Conservation (phyloP, 1,140 invertebrate species). For the Drosophila carrolli region DNA sequence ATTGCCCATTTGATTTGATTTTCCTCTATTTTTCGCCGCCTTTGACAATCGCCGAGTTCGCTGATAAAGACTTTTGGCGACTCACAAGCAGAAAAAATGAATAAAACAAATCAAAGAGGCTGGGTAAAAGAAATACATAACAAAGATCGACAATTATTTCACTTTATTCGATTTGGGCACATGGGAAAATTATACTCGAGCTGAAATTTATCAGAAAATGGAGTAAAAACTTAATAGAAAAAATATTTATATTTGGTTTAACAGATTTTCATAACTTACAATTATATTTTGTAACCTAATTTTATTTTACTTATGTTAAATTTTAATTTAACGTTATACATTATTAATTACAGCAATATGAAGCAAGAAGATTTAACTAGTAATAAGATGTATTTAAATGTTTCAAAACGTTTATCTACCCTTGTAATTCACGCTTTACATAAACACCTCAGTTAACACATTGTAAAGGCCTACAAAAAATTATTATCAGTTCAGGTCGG, state of each 20-base stretch:
- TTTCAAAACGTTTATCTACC: too few species aligned
- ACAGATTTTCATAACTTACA: too few species aligned
- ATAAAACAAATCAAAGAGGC: background rate
- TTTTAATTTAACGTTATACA: too few species aligned
- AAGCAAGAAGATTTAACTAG: too few species aligned
- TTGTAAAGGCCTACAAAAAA: background rate
- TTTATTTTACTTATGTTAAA: too few species aligned
- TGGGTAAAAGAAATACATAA: conserved; percentile 30
- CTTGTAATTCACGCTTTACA: background rate
- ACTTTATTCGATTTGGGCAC: conserved; percentile 30
- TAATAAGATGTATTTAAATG: too few species aligned
- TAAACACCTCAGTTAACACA: background rate
- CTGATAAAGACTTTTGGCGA: conserved; percentile 35
- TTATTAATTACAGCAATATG: too few species aligned
- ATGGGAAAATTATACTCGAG: conserved; percentile 39
- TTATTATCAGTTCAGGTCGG: background rate
- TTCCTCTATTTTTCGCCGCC: conserved; percentile 48
- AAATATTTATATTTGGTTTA: too few species aligned
- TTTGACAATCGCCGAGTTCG: conserved; percentile 47
- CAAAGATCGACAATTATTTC: conserved; percentile 55
- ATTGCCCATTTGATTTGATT: conserved; percentile 69
- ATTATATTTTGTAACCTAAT: too few species aligned
- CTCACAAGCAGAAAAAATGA: conserved; percentile 22
- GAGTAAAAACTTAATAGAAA: too few species aligned
- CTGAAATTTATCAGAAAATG: conserved; percentile 15